Percentiles rank a stretch among this genome's conserved stretches.
These are phyloP conservation scores for Marcusenius ussheri DNA, from an alignment of 2,113 vertebrate species.

Conservation along the genomic window DNA sequence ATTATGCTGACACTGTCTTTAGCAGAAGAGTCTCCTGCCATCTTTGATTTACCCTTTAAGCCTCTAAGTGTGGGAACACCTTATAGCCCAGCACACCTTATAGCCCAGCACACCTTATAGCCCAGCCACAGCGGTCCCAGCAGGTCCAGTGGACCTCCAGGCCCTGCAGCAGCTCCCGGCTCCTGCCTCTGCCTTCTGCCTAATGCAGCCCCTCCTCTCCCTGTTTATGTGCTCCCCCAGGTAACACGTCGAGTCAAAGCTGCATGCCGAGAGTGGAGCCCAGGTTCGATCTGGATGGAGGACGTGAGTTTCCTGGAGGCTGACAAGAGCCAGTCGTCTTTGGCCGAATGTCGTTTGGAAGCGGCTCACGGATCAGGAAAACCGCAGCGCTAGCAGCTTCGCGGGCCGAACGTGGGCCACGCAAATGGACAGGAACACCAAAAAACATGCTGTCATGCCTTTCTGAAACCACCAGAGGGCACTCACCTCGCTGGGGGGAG, in stretches of 20 bases:
- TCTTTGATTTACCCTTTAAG: neutral
- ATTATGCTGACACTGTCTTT: neutral
- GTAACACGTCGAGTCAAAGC: neutral
- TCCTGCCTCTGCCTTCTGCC: neutral
- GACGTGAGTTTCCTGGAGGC: neutral
- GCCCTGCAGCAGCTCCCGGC: neutral
- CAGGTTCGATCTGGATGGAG: neutral
- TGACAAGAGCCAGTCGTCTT: neutral
- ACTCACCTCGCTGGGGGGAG: constrained; percentile 40
- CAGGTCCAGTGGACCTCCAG: neutral
- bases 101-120: too few species aligned
- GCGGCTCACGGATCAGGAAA: neutral
- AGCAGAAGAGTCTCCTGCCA: neutral
- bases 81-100: too few species aligned
- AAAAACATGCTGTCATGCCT: neutral
- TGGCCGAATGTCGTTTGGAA: neutral
- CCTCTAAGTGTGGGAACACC: neutral
- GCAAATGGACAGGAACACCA: neutral
- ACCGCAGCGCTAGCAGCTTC: neutral
- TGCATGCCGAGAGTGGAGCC: neutral
- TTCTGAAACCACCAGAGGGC: neutral
- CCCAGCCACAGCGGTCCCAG: neutral
- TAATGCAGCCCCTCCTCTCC: neutral
- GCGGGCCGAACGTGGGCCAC: neutral
- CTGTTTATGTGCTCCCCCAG: neutral